Evolutionary conservation across 2,797 vertebrate species (phyloP).

Genomic region (Takifugu ocellatus): DNA sequence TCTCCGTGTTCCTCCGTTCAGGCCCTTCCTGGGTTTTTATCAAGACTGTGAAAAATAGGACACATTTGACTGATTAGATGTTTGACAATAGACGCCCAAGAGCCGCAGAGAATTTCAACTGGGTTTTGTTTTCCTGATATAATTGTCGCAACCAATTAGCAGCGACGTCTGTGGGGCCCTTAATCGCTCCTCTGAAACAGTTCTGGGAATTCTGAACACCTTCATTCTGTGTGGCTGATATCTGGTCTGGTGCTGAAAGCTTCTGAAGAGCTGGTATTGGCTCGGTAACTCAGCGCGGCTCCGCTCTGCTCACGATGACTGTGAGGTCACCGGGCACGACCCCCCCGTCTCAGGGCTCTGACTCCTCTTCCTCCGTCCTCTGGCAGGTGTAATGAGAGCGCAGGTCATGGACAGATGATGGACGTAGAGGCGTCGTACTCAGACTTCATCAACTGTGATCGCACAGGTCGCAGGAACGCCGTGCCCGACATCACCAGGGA

Average conservation of each 20-base stretch:
- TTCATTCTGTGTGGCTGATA: slow-evolving; percentile 20
- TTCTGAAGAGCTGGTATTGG: slow-evolving; percentile 8
- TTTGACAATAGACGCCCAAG: not conserved
- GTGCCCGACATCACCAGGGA: slow-evolving; percentile 88
- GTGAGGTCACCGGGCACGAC: slow-evolving; percentile 4
- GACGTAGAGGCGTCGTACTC: slow-evolving; percentile 94
- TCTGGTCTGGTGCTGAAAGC: slow-evolving; percentile 9
- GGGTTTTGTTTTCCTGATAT: slow-evolving; percentile 39
- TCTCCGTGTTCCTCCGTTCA: slow-evolving; percentile 12
- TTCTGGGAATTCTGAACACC: slow-evolving; percentile 46
- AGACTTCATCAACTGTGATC: slow-evolving; percentile 94
- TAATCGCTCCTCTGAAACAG: slow-evolving; percentile 56
- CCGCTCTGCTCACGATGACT: slow-evolving; percentile 1
- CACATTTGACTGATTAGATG: no score
- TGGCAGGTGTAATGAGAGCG: slow-evolving; percentile 72
- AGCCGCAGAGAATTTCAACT: slow-evolving; percentile 10
- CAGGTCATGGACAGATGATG: slow-evolving; percentile 90
- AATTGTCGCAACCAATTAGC: slow-evolving; percentile 65
- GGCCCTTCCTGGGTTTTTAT: not conserved
- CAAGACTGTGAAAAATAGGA: no score
- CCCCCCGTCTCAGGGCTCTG: slow-evolving; percentile 15
- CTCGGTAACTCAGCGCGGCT: slow-evolving; percentile 12
- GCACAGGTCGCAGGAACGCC: slow-evolving; percentile 94
- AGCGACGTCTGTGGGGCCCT: slow-evolving; percentile 50
- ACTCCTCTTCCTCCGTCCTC: slow-evolving; percentile 13